Percentiles rank a stretch among this genome's conserved stretches.
Evolutionary conservation across 2,888 invertebrate genomes (phyloP).

Genomic region (Trissonchulus latispiculum): DNA sequence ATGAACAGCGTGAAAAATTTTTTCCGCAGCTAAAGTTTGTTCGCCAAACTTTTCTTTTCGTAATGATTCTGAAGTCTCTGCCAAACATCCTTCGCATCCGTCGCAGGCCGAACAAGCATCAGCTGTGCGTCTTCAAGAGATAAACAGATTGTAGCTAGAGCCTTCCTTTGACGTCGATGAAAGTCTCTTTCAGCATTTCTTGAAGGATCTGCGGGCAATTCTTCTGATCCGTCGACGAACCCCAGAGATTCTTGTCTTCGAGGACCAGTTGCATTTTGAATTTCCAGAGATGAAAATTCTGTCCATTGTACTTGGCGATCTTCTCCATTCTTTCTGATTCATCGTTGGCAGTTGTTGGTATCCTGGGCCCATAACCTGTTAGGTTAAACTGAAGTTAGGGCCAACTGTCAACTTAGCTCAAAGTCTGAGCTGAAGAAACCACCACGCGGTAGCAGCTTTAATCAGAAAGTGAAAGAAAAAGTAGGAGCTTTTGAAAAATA

Average conservation of each 20-base stretch:
- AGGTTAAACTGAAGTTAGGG: too few relatives aligned
- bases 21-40: not conserved
- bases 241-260: not conserved
- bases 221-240: not conserved
- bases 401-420: too few relatives aligned
- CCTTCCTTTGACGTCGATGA: not conserved
- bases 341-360: not conserved
- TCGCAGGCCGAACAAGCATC: too few relatives aligned
- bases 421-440: too few relatives aligned
- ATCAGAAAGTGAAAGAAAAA: too few relatives aligned
- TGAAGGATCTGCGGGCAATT: not conserved
- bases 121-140: too few relatives aligned
- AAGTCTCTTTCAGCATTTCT: not conserved
- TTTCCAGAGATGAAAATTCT: slow-evolving; percentile 10
- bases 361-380: not conserved
- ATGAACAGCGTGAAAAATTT: not conserved
- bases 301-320: not conserved
- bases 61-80: not conserved
- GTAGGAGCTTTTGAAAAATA: too few relatives aligned
- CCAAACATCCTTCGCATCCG: too few relatives aligned
- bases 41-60: not conserved
- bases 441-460: too few relatives aligned
- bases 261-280: not conserved
- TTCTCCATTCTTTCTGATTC: not conserved
- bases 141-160: slow-evolving; percentile 1